Percentiles rank a stretch among this genome's conserved stretches.
These are phyloP conservation scores for Tolypeutes matacus DNA, from an alignment of 2,797 vertebrate species.

Conservation along the genomic window DNA sequence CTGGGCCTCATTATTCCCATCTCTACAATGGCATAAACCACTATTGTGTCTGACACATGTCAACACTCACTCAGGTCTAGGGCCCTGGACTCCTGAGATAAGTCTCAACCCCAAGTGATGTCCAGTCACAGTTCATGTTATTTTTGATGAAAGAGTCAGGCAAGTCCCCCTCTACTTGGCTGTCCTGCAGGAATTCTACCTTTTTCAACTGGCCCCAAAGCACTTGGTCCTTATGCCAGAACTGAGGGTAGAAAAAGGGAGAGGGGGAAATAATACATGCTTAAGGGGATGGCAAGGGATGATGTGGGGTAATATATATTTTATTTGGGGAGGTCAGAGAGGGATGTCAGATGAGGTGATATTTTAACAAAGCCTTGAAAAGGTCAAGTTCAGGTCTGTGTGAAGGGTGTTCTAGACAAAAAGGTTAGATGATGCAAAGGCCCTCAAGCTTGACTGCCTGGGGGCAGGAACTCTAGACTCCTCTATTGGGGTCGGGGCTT, in stretches of 20 bases:
- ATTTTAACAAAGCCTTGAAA: not conserved
- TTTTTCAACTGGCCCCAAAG: not conserved
- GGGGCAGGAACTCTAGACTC: not conserved
- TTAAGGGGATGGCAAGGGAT: not conserved
- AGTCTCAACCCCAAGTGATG: not conserved
- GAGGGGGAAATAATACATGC: not conserved
- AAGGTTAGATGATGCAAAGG: not conserved
- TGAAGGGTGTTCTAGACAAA: not conserved
- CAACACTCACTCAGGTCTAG: not conserved
- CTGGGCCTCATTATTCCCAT: not conserved
- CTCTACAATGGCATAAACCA: not conserved
- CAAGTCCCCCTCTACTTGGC: not conserved
- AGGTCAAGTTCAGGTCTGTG: not conserved
- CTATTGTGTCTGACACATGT: not conserved
- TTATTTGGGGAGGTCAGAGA: not conserved
- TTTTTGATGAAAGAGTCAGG: not conserved
- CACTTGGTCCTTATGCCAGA: not conserved
- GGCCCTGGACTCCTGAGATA: slow-evolving; percentile 12
- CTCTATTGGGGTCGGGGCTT: not conserved
- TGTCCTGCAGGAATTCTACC: not conserved
- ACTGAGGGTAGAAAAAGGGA: not conserved
- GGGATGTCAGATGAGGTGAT: not conserved
- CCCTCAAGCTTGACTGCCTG: not conserved
- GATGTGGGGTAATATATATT: not conserved
- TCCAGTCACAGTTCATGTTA: not conserved